Conservation (phyloP, 2,797 vertebrate genomes). For the Streptopelia turtur region DNA sequence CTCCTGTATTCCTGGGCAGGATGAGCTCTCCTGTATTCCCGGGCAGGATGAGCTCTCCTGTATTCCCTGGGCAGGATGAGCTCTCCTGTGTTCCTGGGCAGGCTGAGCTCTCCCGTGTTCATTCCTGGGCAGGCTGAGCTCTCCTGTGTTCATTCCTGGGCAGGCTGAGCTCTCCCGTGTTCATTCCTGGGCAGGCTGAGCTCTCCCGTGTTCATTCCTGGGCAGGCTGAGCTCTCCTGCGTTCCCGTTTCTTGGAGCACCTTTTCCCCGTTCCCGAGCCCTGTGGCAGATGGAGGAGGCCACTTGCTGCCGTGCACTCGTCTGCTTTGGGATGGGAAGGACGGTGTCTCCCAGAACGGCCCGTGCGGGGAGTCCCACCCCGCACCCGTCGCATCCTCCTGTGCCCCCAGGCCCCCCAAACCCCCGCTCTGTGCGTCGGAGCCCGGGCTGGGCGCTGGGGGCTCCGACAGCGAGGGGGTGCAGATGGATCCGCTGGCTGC, state of each 20-base stretch:
- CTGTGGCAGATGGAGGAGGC: background rate
- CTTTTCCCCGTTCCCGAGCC: background rate
- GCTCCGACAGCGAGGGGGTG: background rate
- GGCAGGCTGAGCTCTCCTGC: background rate
- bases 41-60: too few relatives aligned
- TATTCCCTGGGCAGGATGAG: too few relatives aligned
- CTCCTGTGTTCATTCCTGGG: background rate
- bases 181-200: background rate
- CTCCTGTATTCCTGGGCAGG: too few relatives aligned
- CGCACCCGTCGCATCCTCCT: background rate
- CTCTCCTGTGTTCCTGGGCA: too few relatives aligned
- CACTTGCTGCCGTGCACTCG: background rate
- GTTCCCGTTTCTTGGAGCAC: fast-evolving
- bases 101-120: too few relatives aligned
- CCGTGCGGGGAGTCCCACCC: fast-evolving
- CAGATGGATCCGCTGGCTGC: background rate
- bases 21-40: too few relatives aligned
- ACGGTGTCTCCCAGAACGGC: fast-evolving
- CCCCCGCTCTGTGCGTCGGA: background rate
- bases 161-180: too few relatives aligned
- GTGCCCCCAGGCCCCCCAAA: fast-evolving
- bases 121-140: background rate
- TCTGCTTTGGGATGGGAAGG: background rate
- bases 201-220: background rate
- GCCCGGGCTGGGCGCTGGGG: background rate